Percentiles rank a stretch among this genome's conserved stretches.
Evolutionary conservation across 2,888 invertebrate genomes (phyloP).

Genomic region (Eugnorisma glareosa): DNA sequence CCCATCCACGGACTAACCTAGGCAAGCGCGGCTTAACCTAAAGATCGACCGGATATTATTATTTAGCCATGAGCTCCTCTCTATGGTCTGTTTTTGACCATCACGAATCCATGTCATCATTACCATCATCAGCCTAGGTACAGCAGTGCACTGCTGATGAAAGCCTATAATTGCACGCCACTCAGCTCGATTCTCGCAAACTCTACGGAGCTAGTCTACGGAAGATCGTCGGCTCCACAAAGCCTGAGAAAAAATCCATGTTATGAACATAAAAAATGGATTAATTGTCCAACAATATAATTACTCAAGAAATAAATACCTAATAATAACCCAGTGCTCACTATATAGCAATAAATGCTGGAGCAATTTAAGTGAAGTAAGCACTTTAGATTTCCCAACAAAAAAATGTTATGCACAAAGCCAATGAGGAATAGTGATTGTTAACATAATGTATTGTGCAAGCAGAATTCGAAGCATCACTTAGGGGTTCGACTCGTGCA

Average conservation of each 20-base stretch:
- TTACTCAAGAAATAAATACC: background rate
- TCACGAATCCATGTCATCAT: background rate
- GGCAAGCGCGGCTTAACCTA: too few species aligned
- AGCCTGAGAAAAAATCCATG: background rate
- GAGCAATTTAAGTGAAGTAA: background rate
- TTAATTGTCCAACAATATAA: background rate
- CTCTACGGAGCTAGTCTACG: background rate
- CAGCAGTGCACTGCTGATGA: background rate
- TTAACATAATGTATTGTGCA: constrained; percentile 11
- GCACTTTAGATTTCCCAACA: background rate
- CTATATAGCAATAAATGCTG: background rate
- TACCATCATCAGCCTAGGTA: background rate
- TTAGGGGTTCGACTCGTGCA: background rate
- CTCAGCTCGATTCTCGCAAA: background rate
- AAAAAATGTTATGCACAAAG: background rate
- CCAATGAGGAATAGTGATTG: constrained; percentile 7
- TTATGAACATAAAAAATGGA: background rate
- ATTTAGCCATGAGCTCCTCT: too few species aligned
- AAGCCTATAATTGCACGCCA: background rate
- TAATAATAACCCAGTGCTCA: background rate
- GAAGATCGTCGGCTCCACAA: background rate
- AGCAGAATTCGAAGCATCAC: constrained; percentile 12
- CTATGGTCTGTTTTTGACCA: too few species aligned
- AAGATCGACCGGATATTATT: too few species aligned
- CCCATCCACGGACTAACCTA: too few species aligned